Conservation (phyloP, 2,797 vertebrate genomes). For the Nannoperca australis region DNA sequence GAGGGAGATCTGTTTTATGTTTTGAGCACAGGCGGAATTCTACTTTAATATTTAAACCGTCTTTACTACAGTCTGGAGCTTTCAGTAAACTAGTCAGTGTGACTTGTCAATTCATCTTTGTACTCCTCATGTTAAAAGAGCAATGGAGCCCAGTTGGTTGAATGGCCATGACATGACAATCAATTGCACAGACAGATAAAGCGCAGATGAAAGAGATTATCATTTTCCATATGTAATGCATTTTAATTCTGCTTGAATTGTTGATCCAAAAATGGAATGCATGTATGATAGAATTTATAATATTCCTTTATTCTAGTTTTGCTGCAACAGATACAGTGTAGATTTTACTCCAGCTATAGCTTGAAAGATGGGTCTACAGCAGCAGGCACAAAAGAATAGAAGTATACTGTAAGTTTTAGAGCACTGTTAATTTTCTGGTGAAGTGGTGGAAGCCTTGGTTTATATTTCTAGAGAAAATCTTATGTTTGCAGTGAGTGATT, state of each 20-base stretch:
- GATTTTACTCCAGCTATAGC: constrained; percentile 18
- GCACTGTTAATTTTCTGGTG: constrained; percentile 36
- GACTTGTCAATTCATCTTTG: constrained; percentile 46
- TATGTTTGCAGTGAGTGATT: constrained; percentile 57
- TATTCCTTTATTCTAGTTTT: constrained; percentile 35
- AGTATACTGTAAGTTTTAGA: constrained; percentile 40
- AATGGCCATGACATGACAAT: constrained; percentile 61
- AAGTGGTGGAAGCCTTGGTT: constrained; percentile 31
- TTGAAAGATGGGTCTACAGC: constrained; percentile 15
- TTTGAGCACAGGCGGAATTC: constrained; percentile 64
- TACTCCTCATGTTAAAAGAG: constrained; percentile 55
- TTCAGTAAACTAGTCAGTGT: constrained; percentile 43
- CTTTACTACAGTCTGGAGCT: constrained; percentile 50
- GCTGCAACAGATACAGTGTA: constrained; percentile 20
- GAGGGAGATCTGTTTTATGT: constrained; percentile 77
- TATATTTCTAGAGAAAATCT: constrained; percentile 50
- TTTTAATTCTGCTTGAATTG: constrained; percentile 50
- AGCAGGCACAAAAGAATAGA: constrained; percentile 36
- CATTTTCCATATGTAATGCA: constrained; percentile 48
- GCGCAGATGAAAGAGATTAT: constrained; percentile 27
- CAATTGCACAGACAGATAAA: constrained; percentile 45
- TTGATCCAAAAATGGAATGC: constrained; percentile 29
- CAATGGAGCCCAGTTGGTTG: constrained; percentile 37
- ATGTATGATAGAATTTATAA: constrained; percentile 27
- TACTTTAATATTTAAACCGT: constrained; percentile 81